Evolutionary conservation across 2,888 invertebrate genomes (phyloP).

Genomic region (Chrysotoxum bicinctum): DNA sequence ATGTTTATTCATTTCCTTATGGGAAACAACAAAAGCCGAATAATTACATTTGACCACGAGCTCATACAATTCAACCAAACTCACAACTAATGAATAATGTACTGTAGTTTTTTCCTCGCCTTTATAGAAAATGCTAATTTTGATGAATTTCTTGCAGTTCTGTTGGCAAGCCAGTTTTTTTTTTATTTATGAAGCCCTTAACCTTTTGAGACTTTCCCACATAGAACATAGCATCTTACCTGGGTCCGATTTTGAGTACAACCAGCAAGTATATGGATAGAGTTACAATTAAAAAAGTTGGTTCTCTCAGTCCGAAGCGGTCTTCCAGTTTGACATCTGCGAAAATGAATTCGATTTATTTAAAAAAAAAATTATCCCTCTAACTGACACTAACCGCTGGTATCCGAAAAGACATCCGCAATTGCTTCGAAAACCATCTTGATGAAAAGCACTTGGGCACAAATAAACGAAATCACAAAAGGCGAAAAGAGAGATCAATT

Average conservation of each 20-base stretch:
- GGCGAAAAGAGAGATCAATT: background rate
- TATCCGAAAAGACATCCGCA: constrained; percentile 1
- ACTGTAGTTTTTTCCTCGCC: background rate
- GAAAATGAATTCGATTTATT: background rate
- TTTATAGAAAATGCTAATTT: background rate
- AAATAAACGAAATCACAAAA: constrained; percentile 1
- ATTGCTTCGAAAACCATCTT: constrained; percentile 24
- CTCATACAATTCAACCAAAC: background rate
- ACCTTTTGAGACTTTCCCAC: background rate
- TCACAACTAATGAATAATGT: constrained; percentile 3
- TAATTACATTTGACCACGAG: background rate
- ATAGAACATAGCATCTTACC: constrained; percentile 60
- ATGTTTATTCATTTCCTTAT: constrained; percentile 9
- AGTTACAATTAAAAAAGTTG: constrained; percentile 74
- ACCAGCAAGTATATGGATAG: constrained; percentile 76
- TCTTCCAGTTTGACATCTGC: constrained; percentile 23
- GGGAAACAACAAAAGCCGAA: background rate
- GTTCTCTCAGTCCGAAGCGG: constrained; percentile 63
- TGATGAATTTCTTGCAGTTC: background rate
- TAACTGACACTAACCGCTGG: constrained; percentile 14
- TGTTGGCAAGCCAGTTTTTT: background rate
- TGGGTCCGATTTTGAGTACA: constrained; percentile 73
- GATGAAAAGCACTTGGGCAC: background rate
- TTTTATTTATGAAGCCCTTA: background rate
- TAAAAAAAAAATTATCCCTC: background rate